phyloP scores from a whole-genome alignment of 2,888 invertebrate species.

The Platycheirus rosarum region DNA sequence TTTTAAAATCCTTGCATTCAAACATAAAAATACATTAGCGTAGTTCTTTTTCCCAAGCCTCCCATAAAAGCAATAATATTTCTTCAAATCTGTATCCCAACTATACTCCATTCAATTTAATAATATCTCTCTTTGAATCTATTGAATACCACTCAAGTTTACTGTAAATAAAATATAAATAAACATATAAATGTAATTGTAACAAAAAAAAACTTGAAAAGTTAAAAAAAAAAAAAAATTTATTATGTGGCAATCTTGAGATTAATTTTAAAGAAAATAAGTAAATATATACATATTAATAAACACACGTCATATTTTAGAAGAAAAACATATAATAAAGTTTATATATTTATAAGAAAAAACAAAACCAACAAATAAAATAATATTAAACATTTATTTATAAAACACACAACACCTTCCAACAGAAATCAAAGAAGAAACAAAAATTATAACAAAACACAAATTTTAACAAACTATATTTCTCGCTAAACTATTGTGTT shows the following conservation, averaged over 20 bases:
- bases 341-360: constrained; percentile 70
- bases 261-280: constrained; percentile 67
- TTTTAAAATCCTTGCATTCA: neutral
- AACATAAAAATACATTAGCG: neutral
- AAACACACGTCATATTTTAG: constrained; percentile 30
- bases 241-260: constrained; percentile 74
- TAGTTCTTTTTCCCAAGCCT: neutral
- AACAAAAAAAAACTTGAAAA: constrained; percentile 28
- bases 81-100: neutral
- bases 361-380: constrained; percentile 36
- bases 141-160: constrained; percentile 4
- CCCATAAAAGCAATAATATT: constrained; percentile 10
- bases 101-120: constrained; percentile 9
- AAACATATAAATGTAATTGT: constrained; percentile 9
- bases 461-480: constrained; percentile 24
- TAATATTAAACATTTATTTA: constrained; percentile 34
- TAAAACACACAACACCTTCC: constrained; percentile 38
- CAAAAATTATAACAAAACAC: constrained; percentile 5
- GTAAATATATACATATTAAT: constrained; percentile 31
- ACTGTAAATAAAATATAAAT: constrained; percentile 23
- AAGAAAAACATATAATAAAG: constrained; percentile 33
- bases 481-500: constrained; percentile 13
- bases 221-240: constrained; percentile 26
- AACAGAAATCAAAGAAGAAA: constrained; percentile 22
- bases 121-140: constrained; percentile 5